A percentile compares a stretch with the other conserved stretches of the same genome.
Evolutionary conservation across 2,797 vertebrate species (phyloP).

Genomic region (Girardinus metallicus): DNA sequence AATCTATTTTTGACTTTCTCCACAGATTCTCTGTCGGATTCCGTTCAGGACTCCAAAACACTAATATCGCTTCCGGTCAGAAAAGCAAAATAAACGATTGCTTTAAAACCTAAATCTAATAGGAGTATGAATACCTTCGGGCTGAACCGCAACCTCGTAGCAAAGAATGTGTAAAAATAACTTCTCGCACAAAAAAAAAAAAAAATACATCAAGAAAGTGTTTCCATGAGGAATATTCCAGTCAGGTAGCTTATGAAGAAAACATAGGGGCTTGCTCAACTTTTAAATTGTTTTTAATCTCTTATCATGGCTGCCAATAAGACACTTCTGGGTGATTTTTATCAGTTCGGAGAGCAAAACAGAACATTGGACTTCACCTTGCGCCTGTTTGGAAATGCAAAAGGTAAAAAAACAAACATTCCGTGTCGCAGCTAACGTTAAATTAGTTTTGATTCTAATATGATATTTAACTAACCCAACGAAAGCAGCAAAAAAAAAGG

Average conservation of each 20-base stretch:
- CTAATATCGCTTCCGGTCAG: not conserved
- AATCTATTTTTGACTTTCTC: not conserved
- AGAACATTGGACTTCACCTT: not conserved
- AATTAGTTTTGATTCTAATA: not conserved
- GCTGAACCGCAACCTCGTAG: not conserved
- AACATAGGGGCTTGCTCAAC: not conserved
- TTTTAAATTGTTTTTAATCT: conserved; percentile 5
- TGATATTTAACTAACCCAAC: not conserved
- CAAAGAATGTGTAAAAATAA: not conserved
- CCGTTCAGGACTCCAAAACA: not conserved
- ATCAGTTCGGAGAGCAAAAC: not conserved
- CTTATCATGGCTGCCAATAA: conserved; percentile 5
- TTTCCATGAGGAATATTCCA: not conserved
- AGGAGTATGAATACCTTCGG: not conserved
- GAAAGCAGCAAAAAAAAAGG: not conserved
- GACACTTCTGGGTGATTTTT: not conserved
- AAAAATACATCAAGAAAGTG: not conserved
- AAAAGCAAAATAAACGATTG: not conserved
- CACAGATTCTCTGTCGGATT: not conserved
- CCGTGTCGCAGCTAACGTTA: not conserved
- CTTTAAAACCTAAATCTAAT: not conserved
- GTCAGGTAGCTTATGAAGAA: not conserved
- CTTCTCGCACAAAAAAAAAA: not conserved
- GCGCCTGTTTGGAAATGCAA: not conserved
- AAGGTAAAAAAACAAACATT: conserved; percentile 8